Evolutionary conservation across 2,113 vertebrate genomes (phyloP).

Genomic region (Clarias macrocephalus): DNA sequence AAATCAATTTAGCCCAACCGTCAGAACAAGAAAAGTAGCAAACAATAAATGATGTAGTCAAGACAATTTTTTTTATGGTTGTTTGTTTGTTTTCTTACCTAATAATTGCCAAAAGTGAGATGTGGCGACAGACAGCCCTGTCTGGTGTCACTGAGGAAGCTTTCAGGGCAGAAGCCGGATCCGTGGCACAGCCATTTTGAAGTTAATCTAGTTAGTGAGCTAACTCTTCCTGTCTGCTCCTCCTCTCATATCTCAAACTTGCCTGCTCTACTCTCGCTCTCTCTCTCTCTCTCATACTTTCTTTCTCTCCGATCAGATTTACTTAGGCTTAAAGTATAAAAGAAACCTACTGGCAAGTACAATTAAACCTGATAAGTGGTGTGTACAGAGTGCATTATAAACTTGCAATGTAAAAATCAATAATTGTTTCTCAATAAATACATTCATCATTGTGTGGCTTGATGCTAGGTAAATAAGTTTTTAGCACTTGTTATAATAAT

Average conservation of each 20-base stretch:
- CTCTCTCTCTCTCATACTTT: not conserved
- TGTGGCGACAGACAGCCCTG: slow-evolving; percentile 26
- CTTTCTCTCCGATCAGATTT: slow-evolving; percentile 26
- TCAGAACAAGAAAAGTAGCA: not conserved
- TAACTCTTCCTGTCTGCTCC: slow-evolving; percentile 56
- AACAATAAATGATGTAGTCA: not conserved
- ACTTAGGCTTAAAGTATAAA: slow-evolving; percentile 30
- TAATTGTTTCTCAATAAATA: slow-evolving; percentile 37
- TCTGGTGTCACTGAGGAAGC: slow-evolving; percentile 47
- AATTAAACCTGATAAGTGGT: slow-evolving; percentile 47
- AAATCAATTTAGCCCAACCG: not conserved
- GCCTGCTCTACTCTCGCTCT: slow-evolving; percentile 7
- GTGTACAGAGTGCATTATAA: slow-evolving; percentile 36
- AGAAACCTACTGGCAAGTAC: slow-evolving; percentile 44
- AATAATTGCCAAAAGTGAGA: not conserved
- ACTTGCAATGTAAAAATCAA: slow-evolving; percentile 36
- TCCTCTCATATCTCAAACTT: slow-evolving; percentile 44
- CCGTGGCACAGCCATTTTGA: slow-evolving; percentile 47
- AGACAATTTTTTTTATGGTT: not conserved
- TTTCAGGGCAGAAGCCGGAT: slow-evolving; percentile 62
- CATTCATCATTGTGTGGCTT: slow-evolving; percentile 39
- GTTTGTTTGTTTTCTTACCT: not conserved
- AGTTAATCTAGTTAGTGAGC: slow-evolving; percentile 69
- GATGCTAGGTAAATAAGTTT: slow-evolving; percentile 21
- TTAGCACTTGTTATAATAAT: slow-evolving; percentile 26